phyloP scores from a whole-genome alignment of 2,797 vertebrate species.

The Danio aesculapii region DNA sequence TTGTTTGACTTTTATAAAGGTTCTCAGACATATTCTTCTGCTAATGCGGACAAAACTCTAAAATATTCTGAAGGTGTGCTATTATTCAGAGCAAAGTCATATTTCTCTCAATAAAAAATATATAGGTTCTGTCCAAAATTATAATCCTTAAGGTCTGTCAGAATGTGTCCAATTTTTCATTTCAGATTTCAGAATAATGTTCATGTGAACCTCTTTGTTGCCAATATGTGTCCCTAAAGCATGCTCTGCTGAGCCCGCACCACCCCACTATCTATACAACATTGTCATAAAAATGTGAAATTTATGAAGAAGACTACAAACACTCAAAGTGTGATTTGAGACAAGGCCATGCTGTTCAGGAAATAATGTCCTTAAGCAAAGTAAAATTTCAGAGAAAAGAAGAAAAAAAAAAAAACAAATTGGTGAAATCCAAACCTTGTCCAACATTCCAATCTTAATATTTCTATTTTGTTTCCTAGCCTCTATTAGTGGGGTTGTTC shows the following conservation, averaged over 20 bases:
- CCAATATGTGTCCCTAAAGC: no score
- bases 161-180: no score
- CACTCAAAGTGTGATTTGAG: neutral
- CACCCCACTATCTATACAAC: neutral
- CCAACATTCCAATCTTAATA: slow-evolving; percentile 1
- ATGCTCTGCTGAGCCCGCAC: no score
- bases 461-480: neutral
- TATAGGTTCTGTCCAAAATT: no score
- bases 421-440: slow-evolving; percentile 24
- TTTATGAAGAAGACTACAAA: neutral
- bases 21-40: neutral
- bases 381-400: neutral
- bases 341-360: neutral
- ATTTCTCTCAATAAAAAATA: no score
- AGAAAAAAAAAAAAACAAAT: no score
- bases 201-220: no score
- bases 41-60: neutral
- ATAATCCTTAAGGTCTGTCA: no score
- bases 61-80: neutral
- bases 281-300: neutral
- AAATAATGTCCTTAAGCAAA: neutral
- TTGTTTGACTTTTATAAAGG: no score
- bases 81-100: neutral
- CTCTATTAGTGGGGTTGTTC: slow-evolving; percentile 7
- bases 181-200: no score